Evolutionary conservation across 2,797 vertebrate genomes (phyloP).

Genomic region (Saguinus oedipus): DNA sequence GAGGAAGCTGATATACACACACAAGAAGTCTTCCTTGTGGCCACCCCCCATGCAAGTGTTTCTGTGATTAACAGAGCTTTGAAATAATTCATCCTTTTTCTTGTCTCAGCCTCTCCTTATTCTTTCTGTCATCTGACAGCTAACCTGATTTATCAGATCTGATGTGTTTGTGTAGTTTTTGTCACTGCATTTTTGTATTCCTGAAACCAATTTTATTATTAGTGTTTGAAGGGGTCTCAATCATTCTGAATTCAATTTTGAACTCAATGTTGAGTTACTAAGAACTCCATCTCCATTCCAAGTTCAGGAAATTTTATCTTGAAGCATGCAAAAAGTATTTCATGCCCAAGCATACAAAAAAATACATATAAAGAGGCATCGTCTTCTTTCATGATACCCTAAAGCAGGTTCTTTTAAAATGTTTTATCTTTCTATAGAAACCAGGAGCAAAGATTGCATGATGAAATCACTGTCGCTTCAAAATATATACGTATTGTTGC

Average conservation of each 20-base stretch:
- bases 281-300: slow-evolving; percentile 59
- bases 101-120: neutral
- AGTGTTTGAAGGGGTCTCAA: neutral
- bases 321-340: slow-evolving; percentile 68
- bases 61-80: slow-evolving; percentile 10
- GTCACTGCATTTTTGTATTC: slow-evolving; percentile 4
- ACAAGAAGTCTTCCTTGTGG: neutral
- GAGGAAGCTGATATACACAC: neutral
- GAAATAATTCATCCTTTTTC: slow-evolving; percentile 4
- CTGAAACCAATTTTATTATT: slow-evolving; percentile 46
- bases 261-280: slow-evolving; percentile 17
- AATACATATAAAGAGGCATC: slow-evolving; percentile 48
- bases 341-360: slow-evolving; percentile 57
- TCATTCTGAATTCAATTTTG: slow-evolving; percentile 38
- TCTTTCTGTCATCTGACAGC: neutral
- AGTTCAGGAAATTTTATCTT: slow-evolving; percentile 62
- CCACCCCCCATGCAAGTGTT: neutral
- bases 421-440: slow-evolving; percentile 63
- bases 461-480: slow-evolving; percentile 61
- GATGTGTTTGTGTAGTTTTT: slow-evolving; percentile 37
- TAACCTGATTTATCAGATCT: slow-evolving; percentile 18
- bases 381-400: slow-evolving; percentile 61
- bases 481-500: slow-evolving; percentile 64
- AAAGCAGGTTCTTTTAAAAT: slow-evolving; percentile 74
- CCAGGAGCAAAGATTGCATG: slow-evolving; percentile 65